These are phyloP conservation scores for Asobara japonica DNA, from an alignment of 1,140 invertebrate species.

Conservation along the genomic window DNA sequence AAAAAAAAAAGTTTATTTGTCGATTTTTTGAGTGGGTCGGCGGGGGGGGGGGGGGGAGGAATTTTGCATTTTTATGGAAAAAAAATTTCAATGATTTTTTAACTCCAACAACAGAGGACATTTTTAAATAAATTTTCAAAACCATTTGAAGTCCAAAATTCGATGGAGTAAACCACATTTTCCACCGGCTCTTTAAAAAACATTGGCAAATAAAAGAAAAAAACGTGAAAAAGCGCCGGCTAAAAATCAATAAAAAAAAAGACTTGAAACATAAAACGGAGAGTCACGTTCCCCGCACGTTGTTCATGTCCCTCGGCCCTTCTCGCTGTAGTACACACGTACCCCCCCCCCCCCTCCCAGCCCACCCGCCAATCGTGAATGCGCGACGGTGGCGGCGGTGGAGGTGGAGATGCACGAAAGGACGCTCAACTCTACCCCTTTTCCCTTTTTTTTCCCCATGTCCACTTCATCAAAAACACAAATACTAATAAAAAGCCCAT, in stretches of 20 bases:
- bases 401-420: constrained; percentile 8
- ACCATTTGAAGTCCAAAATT: no score
- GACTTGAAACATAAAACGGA: not conserved
- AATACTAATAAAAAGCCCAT: not conserved
- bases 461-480: not conserved
- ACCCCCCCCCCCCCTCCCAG: not conserved
- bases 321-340: not conserved
- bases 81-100: no score
- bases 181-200: no score
- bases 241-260: not conserved
- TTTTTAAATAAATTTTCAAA: no score
- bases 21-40: no score
- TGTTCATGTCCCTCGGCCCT: not conserved
- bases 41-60: no score
- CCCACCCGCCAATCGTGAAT: not conserved
- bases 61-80: no score
- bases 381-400: constrained; percentile 16
- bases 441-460: not conserved
- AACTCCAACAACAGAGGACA: no score
- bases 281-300: not conserved
- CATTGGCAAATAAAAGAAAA: no score
- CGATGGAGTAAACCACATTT: no score
- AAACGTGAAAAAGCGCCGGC: no score
- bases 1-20: no score
- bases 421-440: constrained; percentile 8